Evolutionary conservation across 2,113 vertebrate genomes (phyloP).

Genomic region (Casuarius casuarius): DNA sequence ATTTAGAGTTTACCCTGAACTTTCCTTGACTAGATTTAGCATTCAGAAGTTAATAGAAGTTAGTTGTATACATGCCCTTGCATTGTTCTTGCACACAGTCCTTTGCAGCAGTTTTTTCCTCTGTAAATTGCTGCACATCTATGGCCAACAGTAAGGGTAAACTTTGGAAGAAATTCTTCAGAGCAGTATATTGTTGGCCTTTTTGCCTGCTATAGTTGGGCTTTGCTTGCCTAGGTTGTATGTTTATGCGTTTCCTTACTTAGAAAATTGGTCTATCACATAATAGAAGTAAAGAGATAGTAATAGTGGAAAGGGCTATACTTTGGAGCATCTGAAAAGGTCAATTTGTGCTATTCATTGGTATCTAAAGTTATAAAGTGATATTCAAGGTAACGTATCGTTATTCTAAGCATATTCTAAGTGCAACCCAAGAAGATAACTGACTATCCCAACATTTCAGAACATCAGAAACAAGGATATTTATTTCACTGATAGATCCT

Average conservation of each 20-base stretch:
- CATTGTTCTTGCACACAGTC: neutral
- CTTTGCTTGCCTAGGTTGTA: neutral
- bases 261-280: neutral
- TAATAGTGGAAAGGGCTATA: neutral
- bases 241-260: neutral
- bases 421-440: neutral
- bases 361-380: neutral
- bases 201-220: neutral
- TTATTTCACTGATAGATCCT: neutral
- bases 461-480: neutral
- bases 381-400: neutral
- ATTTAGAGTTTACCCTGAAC: neutral
- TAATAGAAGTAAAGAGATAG: neutral
- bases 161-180: neutral
- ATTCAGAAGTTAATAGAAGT: neutral
- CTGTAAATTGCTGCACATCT: neutral
- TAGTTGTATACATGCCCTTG: neutral
- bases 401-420: neutral
- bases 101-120: neutral
- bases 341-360: neutral
- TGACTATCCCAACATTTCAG: neutral
- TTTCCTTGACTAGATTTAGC: neutral
- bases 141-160: neutral
- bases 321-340: neutral
- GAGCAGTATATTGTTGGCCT: neutral